Base-by-base conservation (phyloP, 2,797 vertebrate species). In the Cirrhinus mrigala region DNA sequence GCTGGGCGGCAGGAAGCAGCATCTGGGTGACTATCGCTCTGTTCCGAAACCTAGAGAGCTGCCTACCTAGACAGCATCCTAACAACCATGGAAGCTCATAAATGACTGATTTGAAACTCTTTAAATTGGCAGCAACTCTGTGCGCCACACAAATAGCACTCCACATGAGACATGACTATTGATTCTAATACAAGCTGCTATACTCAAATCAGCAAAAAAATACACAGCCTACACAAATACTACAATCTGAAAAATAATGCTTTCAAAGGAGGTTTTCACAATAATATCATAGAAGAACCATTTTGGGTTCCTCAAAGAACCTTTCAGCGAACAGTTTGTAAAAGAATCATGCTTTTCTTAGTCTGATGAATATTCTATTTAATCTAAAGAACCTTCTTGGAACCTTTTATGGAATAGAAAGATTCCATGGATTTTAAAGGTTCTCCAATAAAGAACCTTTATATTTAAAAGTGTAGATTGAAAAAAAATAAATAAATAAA, bases 1-100 rank as follows among this genome's bases (percentile, higher is more conserved):
- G 88, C 75, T 22, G 50, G 90, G 87, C 89, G 93, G 90, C 90
- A 60, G 68, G 68, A 70, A 70, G 68, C 15, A 20, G 52, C n/a
- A 69, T 69, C 48, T 64, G 29, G 48, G 66, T 56, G 33, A 40
- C 50, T 40, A 40, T 54, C 20, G 58, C 40, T 79, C 48, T 24
- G 27, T 79, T 62, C 56, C n/a, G 1, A 79, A 62, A 79, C 22
- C 74, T 12, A 33, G 16, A 12, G 62, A 68, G 44, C 27, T 29
- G 73, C 18, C 60, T 79, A 18, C 24, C 24, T 50, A 73, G 46
- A 50, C 24, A 74, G 16, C 50, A 76, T n/a, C 29, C 52, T 76
- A 40, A 14, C 22, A 12, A 29, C 56, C 15, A 46, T 15, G 22
- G 33, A 82, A 10, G 12, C 37, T 60, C 24, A 58, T 46, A 82